Evolutionary conservation across 2,888 invertebrate species (phyloP).

Genomic region (Terebella lapidaria): DNA sequence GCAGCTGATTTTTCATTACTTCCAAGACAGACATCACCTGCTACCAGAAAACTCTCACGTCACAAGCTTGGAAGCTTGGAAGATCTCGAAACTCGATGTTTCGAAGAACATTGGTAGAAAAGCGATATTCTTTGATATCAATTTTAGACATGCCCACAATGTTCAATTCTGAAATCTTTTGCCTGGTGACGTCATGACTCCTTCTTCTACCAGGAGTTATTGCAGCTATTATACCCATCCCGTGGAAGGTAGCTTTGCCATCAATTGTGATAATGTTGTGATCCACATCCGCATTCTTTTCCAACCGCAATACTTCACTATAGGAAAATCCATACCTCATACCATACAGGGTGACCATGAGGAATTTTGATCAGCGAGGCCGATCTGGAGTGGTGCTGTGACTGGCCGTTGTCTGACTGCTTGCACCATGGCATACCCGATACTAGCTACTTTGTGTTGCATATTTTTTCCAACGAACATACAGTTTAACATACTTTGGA

Average conservation of each 20-base stretch:
- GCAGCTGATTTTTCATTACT: too few relatives aligned
- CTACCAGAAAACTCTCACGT: too few relatives aligned
- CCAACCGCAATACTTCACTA: not conserved
- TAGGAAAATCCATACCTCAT: not conserved
- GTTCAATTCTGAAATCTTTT: not conserved
- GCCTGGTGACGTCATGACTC: not conserved
- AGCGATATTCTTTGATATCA: not conserved
- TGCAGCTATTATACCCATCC: constrained; percentile 4
- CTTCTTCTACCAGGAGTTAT: not conserved
- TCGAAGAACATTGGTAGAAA: not conserved
- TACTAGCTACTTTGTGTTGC: not conserved
- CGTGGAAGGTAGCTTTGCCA: constrained; percentile 7
- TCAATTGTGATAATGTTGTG: constrained; percentile 3
- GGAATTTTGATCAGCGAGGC: constrained; percentile 3
- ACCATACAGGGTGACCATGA: not conserved
- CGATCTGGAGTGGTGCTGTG: not conserved
- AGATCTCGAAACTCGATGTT: not conserved
- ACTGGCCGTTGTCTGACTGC: not conserved
- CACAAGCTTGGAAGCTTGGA: not conserved
- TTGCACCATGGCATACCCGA: constrained; percentile 1
- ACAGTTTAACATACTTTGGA: not conserved
- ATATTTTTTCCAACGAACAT: not conserved
- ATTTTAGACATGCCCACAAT: not conserved
- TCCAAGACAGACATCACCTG: too few relatives aligned
- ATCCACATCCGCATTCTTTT: constrained; percentile 7